Evolutionary conservation across 2,113 vertebrate species (phyloP).

Genomic region (Anhinga rufa): DNA sequence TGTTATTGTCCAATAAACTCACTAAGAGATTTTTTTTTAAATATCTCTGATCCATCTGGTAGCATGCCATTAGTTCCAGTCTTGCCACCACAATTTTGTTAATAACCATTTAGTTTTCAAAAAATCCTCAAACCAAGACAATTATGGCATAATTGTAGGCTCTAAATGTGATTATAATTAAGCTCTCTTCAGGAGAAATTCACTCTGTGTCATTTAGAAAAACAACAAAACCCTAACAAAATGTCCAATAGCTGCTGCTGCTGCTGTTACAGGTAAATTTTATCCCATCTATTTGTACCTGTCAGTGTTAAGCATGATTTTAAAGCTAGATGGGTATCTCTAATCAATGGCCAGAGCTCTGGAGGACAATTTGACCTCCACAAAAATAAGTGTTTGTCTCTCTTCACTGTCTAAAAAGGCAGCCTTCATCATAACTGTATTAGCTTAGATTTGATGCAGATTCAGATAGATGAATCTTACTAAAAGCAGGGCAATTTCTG

Average conservation of each 20-base stretch:
- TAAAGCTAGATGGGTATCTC: background rate
- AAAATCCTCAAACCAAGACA: background rate
- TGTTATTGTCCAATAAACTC: background rate
- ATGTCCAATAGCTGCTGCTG: background rate
- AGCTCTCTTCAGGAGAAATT: background rate
- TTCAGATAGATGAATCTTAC: background rate
- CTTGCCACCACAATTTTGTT: background rate
- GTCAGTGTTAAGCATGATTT: background rate
- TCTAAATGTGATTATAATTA: background rate
- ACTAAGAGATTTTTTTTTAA: background rate
- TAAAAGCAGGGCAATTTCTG: background rate
- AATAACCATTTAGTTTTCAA: background rate
- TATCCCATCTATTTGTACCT: background rate
- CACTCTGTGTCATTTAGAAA: background rate
- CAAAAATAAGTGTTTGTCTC: background rate
- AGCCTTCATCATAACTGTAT: background rate
- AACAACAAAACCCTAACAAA: background rate
- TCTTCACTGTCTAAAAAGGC: background rate
- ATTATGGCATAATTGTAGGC: background rate
- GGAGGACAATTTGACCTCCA: background rate
- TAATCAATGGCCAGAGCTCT: background rate
- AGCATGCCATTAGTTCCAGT: background rate
- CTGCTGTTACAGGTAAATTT: background rate
- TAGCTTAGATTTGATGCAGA: background rate
- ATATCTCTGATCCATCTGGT: background rate